Evolutionary conservation across 2,113 vertebrate genomes (phyloP).

Genomic region (Manacus vitellinus): DNA sequence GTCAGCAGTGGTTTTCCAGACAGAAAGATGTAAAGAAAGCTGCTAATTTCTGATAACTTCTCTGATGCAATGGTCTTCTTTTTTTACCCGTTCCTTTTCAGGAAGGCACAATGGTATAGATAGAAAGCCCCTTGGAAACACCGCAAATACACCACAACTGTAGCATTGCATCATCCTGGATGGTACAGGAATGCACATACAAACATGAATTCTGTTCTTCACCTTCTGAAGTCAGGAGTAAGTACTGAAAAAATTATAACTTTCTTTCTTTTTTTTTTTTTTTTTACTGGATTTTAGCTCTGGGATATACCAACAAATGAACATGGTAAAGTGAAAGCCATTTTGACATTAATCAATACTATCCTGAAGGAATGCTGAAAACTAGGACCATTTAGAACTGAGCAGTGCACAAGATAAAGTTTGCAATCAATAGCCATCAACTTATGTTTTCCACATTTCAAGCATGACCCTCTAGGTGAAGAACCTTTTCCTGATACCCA

Average conservation of each 20-base stretch:
- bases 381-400: not conserved
- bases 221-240: not conserved
- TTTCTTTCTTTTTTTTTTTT: not conserved
- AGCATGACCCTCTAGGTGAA: not conserved
- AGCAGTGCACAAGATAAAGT: not conserved
- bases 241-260: not conserved
- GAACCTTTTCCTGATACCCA: not conserved
- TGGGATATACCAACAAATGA: not conserved
- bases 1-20: not conserved
- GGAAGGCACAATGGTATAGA: not conserved
- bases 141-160: not conserved
- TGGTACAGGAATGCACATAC: rapidly evolving
- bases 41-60: not conserved
- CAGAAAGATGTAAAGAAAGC: not conserved
- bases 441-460: not conserved
- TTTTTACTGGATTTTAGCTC: not conserved
- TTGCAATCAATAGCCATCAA: not conserved
- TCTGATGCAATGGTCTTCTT: not conserved
- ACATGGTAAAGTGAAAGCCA: not conserved
- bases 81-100: not conserved
- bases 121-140: not conserved
- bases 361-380: not conserved
- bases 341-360: not conserved
- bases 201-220: not conserved
- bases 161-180: rapidly evolving